Evolutionary conservation across 2,113 vertebrate species (phyloP).

Genomic region (Nesoenas mayeri): DNA sequence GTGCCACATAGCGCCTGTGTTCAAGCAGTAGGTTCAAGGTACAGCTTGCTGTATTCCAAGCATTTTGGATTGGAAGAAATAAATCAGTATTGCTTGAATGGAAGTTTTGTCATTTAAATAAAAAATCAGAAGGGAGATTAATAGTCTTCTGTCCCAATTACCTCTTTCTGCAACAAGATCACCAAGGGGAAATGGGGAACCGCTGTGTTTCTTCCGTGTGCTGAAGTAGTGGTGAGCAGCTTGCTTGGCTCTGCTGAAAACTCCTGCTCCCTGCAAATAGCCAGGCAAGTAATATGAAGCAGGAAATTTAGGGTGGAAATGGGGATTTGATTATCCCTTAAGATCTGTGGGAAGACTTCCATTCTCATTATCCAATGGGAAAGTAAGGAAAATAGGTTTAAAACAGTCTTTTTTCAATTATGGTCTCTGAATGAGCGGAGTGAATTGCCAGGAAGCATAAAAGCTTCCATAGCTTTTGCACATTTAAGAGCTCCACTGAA

Average conservation of each 20-base stretch:
- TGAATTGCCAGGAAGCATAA: slow-evolving; percentile 55
- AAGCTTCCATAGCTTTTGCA: slow-evolving; percentile 32
- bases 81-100: not conserved
- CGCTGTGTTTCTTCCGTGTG: not conserved
- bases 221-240: not conserved
- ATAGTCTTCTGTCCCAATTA: not conserved
- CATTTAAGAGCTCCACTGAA: slow-evolving; percentile 24
- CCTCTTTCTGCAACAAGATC: not conserved
- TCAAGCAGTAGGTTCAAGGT: not conserved
- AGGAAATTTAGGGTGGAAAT: slow-evolving; percentile 19
- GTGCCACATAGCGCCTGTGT: fast-evolving
- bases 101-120: not conserved
- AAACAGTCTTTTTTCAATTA: slow-evolving; percentile 38
- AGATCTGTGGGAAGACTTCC: slow-evolving; percentile 7
- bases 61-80: not conserved
- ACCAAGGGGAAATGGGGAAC: not conserved
- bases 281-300: not conserved
- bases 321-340: slow-evolving; percentile 16
- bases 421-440: not conserved
- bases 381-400: slow-evolving; percentile 16
- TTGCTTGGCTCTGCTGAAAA: not conserved
- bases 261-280: not conserved
- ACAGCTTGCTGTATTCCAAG: not conserved
- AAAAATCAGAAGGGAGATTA: not conserved
- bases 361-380: not conserved